A percentile compares a stretch with the other conserved stretches of the same genome.
phyloP scores from a whole-genome alignment of 2,888 invertebrate genomes.

The Drosophila prolongata region DNA sequence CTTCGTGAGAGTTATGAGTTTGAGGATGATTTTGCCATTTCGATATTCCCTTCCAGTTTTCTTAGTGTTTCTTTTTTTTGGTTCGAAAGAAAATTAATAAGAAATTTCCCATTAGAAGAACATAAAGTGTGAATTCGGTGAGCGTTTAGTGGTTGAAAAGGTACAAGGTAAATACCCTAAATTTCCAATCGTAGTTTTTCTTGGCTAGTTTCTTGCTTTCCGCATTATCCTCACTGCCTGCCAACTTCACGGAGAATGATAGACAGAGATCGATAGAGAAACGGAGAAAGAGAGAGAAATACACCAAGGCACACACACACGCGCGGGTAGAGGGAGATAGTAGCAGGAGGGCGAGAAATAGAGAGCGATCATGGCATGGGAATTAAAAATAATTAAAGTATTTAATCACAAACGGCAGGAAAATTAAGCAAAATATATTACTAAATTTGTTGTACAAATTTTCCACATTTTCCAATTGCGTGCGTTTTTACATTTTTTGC shows the following conservation, averaged over 20 bases:
- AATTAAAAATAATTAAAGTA: conserved; percentile 42
- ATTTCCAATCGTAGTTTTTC: conserved; percentile 86
- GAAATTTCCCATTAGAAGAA: conserved; percentile 32
- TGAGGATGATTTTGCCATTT: conserved; percentile 23
- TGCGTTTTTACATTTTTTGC: conserved; percentile 47
- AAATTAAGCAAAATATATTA: conserved; percentile 32
- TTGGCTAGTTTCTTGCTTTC: conserved; percentile 82
- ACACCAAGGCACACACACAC: conserved; percentile 32
- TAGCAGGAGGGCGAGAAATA: conserved; percentile 28
- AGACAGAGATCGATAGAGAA: conserved; percentile 35
- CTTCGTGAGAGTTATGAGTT: conserved; percentile 31
- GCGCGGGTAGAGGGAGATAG: conserved; percentile 29
- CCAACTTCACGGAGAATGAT: conserved; percentile 68
- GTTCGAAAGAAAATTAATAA: conserved; percentile 39
- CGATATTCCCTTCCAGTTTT: conserved; percentile 17
- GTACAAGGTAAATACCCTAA: conserved; percentile 85
- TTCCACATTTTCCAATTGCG: conserved; percentile 67
- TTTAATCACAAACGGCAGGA: conserved; percentile 30
- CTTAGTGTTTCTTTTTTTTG: conserved; percentile 8
- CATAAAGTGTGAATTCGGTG: conserved; percentile 39
- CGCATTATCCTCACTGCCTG: conserved; percentile 83
- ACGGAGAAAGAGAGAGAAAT: conserved; percentile 39
- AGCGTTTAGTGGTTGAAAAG: conserved; percentile 39
- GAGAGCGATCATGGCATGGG: conserved; percentile 34
- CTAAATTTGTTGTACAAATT: conserved; percentile 33